phyloP scores from a whole-genome alignment of 2,113 vertebrate species.

The Laticauda laticaudata region DNA sequence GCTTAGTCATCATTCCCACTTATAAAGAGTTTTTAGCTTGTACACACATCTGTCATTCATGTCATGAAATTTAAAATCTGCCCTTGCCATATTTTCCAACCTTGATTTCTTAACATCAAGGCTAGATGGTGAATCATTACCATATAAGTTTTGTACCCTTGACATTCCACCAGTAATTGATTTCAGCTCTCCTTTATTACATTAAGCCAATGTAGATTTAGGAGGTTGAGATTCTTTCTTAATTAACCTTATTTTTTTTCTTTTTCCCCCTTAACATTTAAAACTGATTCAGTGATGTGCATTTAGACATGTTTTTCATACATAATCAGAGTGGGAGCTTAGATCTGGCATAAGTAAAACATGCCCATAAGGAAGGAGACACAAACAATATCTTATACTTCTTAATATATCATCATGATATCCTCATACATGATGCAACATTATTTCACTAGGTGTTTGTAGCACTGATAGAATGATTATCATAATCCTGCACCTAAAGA shows the following conservation, averaged over 20 bases:
- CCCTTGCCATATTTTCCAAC: conserved; percentile 58
- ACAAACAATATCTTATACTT: not conserved
- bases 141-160: conserved; percentile 58
- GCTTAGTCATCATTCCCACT: conserved; percentile 24
- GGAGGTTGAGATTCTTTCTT: conserved; percentile 62
- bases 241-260: conserved; percentile 66
- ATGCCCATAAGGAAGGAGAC: not conserved
- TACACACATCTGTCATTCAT: conserved; percentile 31
- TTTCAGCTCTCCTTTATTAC: conserved; percentile 63
- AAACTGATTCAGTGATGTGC: conserved; percentile 65
- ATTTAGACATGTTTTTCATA: conserved; percentile 59
- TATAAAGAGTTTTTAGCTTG: conserved; percentile 29
- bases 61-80: conserved; percentile 45
- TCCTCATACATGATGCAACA: not conserved
- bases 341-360: conserved; percentile 23
- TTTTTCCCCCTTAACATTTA: conserved; percentile 55
- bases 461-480: not conserved
- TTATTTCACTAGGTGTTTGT: too few species aligned
- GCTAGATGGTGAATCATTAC: conserved; percentile 58
- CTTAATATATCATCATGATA: not conserved
- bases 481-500: not conserved
- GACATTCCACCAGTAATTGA: conserved; percentile 65
- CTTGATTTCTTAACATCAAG: conserved; percentile 65
- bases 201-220: conserved; percentile 67
- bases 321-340: conserved; percentile 37